Evolutionary conservation across 2,888 invertebrate genomes (phyloP).

Genomic region (Drosophila parthenogenetica): DNA sequence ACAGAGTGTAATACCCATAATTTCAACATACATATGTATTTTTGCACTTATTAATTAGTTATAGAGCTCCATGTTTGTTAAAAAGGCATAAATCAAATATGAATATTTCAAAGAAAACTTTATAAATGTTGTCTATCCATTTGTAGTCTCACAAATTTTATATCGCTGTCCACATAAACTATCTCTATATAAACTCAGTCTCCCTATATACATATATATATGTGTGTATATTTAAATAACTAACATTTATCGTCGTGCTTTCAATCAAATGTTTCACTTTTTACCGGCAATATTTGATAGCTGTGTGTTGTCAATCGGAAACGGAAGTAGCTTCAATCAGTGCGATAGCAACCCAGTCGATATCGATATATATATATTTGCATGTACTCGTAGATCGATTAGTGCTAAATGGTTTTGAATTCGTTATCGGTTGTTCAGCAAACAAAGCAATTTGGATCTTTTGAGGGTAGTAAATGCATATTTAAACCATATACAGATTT

Average conservation of each 20-base stretch:
- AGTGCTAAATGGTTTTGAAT: conserved; percentile 39
- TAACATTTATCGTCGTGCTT: conserved; percentile 34
- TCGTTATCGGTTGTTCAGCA: conserved; percentile 53
- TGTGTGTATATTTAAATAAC: conserved; percentile 17
- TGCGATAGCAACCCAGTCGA: conserved; percentile 37
- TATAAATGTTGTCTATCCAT: conserved; percentile 74
- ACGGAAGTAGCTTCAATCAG: conserved; percentile 34
- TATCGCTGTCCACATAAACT: conserved; percentile 55
- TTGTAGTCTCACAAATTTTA: conserved; percentile 59
- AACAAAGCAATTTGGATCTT: conserved; percentile 58
- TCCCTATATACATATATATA: conserved; percentile 5
- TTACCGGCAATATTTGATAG: conserved; percentile 16
- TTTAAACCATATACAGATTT: conserved; percentile 37
- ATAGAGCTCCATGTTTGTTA: conserved; percentile 48
- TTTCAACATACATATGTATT: conserved; percentile 30
- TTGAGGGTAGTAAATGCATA: conserved; percentile 53
- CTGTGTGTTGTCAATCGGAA: conserved; percentile 32
- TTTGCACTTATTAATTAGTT: conserved; percentile 48
- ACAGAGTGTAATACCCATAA: conserved; percentile 5
- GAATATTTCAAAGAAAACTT: conserved; percentile 58
- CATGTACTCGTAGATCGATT: conserved; percentile 22
- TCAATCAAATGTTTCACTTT: conserved; percentile 48
- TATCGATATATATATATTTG: conserved; percentile 35
- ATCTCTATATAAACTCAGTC: conserved; percentile 31
- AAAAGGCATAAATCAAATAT: conserved; percentile 47